phyloP scores from a whole-genome alignment of 2,888 invertebrate species.

The Phasia obesa region DNA sequence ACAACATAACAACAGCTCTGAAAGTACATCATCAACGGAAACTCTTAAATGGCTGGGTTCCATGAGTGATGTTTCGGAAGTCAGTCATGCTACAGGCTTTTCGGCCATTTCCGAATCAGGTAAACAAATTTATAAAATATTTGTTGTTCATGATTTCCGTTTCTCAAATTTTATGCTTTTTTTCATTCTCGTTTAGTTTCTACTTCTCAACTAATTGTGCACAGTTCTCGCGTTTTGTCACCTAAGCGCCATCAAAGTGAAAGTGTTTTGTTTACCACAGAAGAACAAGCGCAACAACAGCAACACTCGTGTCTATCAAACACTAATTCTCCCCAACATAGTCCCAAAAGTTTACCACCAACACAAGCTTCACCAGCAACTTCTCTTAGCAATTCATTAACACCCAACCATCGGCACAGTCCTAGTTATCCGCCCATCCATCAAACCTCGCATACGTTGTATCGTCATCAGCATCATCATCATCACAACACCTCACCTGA shows the following conservation, averaged over 20 bases:
- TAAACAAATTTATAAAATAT: slow-evolving; percentile 74
- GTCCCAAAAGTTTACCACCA: slow-evolving; percentile 18
- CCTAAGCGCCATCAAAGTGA: slow-evolving; percentile 91
- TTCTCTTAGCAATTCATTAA: slow-evolving; percentile 23
- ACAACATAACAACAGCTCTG: slow-evolving; percentile 80
- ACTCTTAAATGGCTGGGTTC: slow-evolving; percentile 91
- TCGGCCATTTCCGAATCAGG: slow-evolving; percentile 82
- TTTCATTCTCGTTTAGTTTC: slow-evolving; percentile 79
- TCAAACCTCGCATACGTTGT: slow-evolving; percentile 74
- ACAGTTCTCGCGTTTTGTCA: slow-evolving; percentile 89
- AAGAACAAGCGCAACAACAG: slow-evolving; percentile 78
- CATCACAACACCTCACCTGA: slow-evolving; percentile 43
- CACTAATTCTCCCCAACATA: slow-evolving; percentile 52
- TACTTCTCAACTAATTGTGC: slow-evolving; percentile 87
- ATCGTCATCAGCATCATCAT: slow-evolving; percentile 74
- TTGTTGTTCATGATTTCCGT: background rate
- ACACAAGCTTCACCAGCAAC: slow-evolving; percentile 23
- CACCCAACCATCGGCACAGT: slow-evolving; percentile 78
- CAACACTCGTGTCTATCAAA: slow-evolving; percentile 43
- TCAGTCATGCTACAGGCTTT: slow-evolving; percentile 84
- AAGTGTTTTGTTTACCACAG: slow-evolving; percentile 88
- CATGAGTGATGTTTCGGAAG: slow-evolving; percentile 88
- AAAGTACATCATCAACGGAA: slow-evolving; percentile 86
- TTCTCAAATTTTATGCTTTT: background rate
- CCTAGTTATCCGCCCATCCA: slow-evolving; percentile 80